A percentile compares a stretch with the other conserved stretches of the same genome.
Evolutionary conservation across 2,888 invertebrate species (phyloP).

Genomic region (Amblyteles armatorius): DNA sequence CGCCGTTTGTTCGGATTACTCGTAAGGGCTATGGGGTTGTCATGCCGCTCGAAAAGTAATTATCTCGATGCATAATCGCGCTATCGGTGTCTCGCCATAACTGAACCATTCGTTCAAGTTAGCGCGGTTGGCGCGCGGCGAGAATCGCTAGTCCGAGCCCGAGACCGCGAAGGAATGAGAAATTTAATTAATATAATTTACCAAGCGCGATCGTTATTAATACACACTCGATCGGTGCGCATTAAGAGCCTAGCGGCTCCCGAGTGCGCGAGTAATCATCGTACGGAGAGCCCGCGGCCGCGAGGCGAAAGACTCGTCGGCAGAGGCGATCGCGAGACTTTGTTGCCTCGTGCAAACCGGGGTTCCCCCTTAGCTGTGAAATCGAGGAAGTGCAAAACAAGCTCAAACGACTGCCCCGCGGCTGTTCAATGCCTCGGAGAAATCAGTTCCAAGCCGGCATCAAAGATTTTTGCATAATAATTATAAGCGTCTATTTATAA

Average conservation of each 20-base stretch:
- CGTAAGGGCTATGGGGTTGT: constrained; percentile 13
- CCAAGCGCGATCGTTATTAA: constrained; percentile 71
- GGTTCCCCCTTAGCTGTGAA: constrained; percentile 67
- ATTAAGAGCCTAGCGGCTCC: constrained; percentile 68
- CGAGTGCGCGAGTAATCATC: constrained; percentile 55
- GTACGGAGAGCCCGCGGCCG: constrained; percentile 22
- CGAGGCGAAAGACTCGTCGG: constrained; percentile 22
- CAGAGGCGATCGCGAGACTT: constrained; percentile 55
- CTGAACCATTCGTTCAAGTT: constrained; percentile 70
- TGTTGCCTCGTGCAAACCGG: constrained; percentile 37
- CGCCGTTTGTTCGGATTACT: not conserved
- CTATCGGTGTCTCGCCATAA: constrained; percentile 44
- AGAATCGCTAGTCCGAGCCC: constrained; percentile 56
- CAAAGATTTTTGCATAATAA: constrained; percentile 65
- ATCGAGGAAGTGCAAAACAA: constrained; percentile 68
- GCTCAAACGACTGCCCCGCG: constrained; percentile 28
- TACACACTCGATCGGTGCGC: constrained; percentile 64
- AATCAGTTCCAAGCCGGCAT: constrained; percentile 43
- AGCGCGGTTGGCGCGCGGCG: constrained; percentile 37
- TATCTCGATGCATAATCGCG: constrained; percentile 54
- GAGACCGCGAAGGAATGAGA: constrained; percentile 73
- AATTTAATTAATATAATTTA: constrained; percentile 79
- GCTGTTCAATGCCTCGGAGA: constrained; percentile 23
- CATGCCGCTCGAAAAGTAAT: constrained; percentile 63
- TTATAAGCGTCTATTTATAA: constrained; percentile 8